Evolutionary conservation across 2,888 invertebrate species (phyloP).

Genomic region (Caenorhabditis wallacei): DNA sequence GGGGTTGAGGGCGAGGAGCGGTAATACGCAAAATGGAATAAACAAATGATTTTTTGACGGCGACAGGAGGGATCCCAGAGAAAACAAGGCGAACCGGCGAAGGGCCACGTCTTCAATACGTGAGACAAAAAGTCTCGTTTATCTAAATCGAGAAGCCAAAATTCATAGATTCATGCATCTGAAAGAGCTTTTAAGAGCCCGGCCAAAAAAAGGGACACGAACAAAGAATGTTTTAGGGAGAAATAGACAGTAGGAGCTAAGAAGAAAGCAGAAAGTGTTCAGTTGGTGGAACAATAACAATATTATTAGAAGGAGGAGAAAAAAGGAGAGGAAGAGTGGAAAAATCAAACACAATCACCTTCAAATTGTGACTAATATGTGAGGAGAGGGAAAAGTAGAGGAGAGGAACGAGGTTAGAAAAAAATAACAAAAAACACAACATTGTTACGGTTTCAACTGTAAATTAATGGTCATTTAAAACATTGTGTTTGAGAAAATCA

Average conservation of each 20-base stretch:
- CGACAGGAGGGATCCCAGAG: neutral
- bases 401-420: neutral
- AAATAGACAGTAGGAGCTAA: slow-evolving; percentile 17
- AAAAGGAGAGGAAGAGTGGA: no score
- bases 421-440: neutral
- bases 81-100: neutral
- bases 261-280: slow-evolving; percentile 24
- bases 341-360: slow-evolving; percentile 18
- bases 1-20: slow-evolving; percentile 12
- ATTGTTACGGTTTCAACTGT: no score
- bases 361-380: slow-evolving; percentile 21
- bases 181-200: slow-evolving; percentile 59
- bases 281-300: slow-evolving; percentile 24
- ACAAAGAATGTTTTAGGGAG: slow-evolving; percentile 46
- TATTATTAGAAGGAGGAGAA: slow-evolving; percentile 10
- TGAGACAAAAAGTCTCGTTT: slow-evolving; percentile 4
- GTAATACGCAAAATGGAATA: slow-evolving; percentile 54
- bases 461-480: no score
- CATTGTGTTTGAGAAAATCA: no score
- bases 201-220: slow-evolving; percentile 23
- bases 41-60: slow-evolving; percentile 61
- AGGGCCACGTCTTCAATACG: slow-evolving; percentile 2
- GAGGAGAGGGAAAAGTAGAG: neutral
- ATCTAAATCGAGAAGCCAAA: slow-evolving; percentile 40
- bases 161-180: slow-evolving; percentile 70